A percentile compares a stretch with the other conserved stretches of the same genome.
Conservation (phyloP, 2,888 invertebrate genomes). For the Dasysyrphus tricinctus region DNA sequence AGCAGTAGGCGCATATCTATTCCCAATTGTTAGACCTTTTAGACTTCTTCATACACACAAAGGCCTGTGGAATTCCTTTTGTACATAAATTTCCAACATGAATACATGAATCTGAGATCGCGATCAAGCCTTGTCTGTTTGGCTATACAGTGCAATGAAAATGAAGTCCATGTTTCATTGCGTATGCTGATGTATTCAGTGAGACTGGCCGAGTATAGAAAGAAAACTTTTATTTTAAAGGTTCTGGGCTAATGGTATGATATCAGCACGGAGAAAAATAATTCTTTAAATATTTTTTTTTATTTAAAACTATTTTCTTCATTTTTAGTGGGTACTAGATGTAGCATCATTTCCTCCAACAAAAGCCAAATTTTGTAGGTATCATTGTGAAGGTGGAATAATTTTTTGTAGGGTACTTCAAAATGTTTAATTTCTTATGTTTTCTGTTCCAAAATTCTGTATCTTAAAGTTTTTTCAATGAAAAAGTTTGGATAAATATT, state of each 20-base stretch:
- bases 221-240: constrained; percentile 31
- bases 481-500: too few relatives aligned
- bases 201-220: constrained; percentile 9
- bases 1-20: constrained; percentile 38
- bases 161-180: constrained; percentile 70
- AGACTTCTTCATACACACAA: constrained; percentile 39
- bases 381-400: too few relatives aligned
- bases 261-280: constrained; percentile 42
- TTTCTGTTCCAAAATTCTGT: too few relatives aligned
- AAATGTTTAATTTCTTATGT: too few relatives aligned
- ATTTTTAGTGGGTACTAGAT: too few relatives aligned
- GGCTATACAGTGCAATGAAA: constrained; percentile 25
- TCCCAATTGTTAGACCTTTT: constrained; percentile 57
- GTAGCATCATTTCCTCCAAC: too few relatives aligned
- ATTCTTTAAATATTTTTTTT: neutral
- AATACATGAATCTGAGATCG: constrained; percentile 73
- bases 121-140: constrained; percentile 52
- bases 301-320: too few relatives aligned
- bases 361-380: too few relatives aligned
- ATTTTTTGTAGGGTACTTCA: too few relatives aligned
- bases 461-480: too few relatives aligned
- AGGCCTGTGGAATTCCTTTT: constrained; percentile 64
- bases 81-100: constrained; percentile 74
- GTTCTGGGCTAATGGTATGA: constrained; percentile 7
- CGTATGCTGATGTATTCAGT: constrained; percentile 73